Evolutionary conservation across 2,888 invertebrate species (phyloP), one percentile per base, ranked within the genome.

Genomic region (Lasius fuliginosus): DNA sequence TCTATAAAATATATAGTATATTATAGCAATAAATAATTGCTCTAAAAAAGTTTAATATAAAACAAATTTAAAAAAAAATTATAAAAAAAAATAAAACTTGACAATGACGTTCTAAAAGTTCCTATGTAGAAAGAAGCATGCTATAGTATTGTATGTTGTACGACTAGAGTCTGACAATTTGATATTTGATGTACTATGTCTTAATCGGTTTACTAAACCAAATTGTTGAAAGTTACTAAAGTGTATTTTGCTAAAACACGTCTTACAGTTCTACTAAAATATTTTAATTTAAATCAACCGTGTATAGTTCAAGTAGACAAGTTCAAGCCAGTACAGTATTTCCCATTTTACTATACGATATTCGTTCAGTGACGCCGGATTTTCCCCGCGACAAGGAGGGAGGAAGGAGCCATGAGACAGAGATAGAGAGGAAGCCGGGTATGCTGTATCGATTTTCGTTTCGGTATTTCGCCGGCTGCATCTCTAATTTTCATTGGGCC

Each of bases 381-480:
- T 84, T 82, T 60, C 67, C 36, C 60, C 64, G 73, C 49, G 67
- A 82, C 67, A 65, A 76, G 62, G 42, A 69, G 75, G 15, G 58
- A 60, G 64, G 33, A 46, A 60, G 73, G 36, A 60, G 65, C n/a
- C n/a, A 12, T 46, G 69, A 73, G 60, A 79, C 60, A 73, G 73
- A 36, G 46, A 58, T 18, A 62, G 83, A 60, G 83, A 74, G 75
- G 49, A 83, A 75, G 79, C 83, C 53, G 67, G 69, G 33, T 60
- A 74, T 67, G 83, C 87, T 73, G 82, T 90, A 91, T 91, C 91
- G 91, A 91, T 91, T 91, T 91, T 90, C 91, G 83, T 90, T 91
- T 87, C 73, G 84, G 83, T 86, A 88, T 90, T 90, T 91, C 87
- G 81, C 60, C 85, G 74, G 85, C 77, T 83, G 82, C 85, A 86